Percentiles rank a stretch among this genome's conserved stretches.
phyloP scores from a whole-genome alignment of 2,113 vertebrate genomes.

The Callorhinus ursinus region DNA sequence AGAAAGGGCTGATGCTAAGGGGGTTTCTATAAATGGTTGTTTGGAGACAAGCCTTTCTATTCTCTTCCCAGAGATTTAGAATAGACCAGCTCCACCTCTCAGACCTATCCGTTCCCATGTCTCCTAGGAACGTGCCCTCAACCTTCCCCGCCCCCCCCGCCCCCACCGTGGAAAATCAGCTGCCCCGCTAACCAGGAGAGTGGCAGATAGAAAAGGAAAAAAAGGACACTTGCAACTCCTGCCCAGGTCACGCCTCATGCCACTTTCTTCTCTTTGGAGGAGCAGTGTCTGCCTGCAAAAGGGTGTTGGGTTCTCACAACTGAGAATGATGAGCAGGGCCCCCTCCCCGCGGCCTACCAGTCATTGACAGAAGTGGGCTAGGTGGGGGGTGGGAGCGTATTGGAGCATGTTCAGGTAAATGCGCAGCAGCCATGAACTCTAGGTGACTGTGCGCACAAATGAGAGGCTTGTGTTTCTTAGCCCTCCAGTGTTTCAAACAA shows the following conservation, averaged over 20 bases:
- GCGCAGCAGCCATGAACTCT: neutral
- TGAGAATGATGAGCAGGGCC: neutral
- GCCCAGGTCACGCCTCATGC: accelerated
- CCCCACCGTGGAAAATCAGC: neutral
- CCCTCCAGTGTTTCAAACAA: neutral
- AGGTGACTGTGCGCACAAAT: neutral
- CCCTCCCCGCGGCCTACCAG: neutral
- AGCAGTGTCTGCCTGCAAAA: neutral
- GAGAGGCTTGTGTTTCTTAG: neutral
- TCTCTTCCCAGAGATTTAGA: neutral
- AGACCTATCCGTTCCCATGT: neutral
- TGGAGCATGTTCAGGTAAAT: neutral
- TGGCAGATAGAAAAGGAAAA: neutral
- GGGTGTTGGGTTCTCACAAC: neutral
- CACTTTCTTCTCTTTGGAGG: neutral
- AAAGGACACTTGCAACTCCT: accelerated
- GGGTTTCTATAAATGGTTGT: neutral
- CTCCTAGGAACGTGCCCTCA: neutral
- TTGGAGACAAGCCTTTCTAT: neutral
- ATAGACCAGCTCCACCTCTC: neutral
- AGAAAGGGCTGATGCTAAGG: neutral
- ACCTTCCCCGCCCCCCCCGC: no score
- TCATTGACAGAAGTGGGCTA: neutral
- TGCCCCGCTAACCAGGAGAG: neutral
- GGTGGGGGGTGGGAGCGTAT: neutral